Base-by-base conservation (phyloP, 1,140 invertebrate species). In the Bombyx mandarina region DNA sequence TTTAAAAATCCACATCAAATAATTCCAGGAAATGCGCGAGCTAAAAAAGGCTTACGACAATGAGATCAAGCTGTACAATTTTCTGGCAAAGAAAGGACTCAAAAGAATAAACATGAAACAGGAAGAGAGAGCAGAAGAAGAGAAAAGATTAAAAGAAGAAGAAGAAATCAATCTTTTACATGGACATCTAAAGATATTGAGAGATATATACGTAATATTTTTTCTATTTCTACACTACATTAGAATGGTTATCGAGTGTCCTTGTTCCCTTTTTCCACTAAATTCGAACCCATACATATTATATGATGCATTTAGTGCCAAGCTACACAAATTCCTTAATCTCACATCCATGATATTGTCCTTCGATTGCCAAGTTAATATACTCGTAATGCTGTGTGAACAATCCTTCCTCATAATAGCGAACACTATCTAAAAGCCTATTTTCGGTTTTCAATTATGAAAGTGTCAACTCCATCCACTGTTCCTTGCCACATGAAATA, bases 31-130 rank as follows among this genome's bases (percentile, higher is more conserved):
- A 85, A 94, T 95, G 92, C 91, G 93, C 66, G 94, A 95, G 66
- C 82, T 95, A 7, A 91, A 94, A 67, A 86, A 93, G 63, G 90
- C 91, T 8, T 89, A 94, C 22, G 93, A 95, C 63, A 93, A 95
- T 66, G 93, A 95, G 62, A 88, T 91, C 69, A 93, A 93, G 56
- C 82, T 95, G 1, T 90, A 92, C 73, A 90, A 93, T 61, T 96
- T 96, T 69, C 88, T 96, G 48, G 91, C 91, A 1, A 87, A 90
- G 6, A 95, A 95, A 77, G 93, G 93, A 8, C 62, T 84, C 7
- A 74, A 65, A 10, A 75, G 81, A 58, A 60, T 86, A 7, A 84
- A 84, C 55, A 62, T 54, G 45, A 71, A 69, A 18, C 69, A 76
- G 54, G 72, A 82, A 47, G 45, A 68, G 43, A 65, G 60, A 57